Percentiles rank a stretch among this genome's conserved stretches.
Evolutionary conservation across 2,113 vertebrate species (phyloP).

Genomic region (Leucosticte australis): DNA sequence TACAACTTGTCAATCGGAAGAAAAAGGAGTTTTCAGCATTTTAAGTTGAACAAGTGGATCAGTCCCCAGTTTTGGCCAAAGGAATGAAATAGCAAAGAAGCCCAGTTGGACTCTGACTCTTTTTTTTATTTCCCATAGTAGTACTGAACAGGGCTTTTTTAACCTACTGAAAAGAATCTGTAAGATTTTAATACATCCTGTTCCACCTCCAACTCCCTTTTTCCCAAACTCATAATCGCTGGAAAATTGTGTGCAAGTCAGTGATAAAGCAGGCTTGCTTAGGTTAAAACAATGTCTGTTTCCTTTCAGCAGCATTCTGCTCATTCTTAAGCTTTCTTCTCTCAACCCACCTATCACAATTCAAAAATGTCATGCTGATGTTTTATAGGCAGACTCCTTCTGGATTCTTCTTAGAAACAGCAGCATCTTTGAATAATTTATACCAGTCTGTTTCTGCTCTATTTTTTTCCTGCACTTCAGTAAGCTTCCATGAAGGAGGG

Average conservation of each 20-base stretch:
- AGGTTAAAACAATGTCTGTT: background rate
- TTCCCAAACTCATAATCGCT: background rate
- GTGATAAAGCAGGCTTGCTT: slow-evolving; percentile 1
- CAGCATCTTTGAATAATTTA: slow-evolving; percentile 71
- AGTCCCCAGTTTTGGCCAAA: background rate
- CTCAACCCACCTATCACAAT: slow-evolving; percentile 39
- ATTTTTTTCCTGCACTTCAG: slow-evolving; percentile 44
- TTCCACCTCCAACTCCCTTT: background rate
- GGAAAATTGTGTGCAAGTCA: background rate
- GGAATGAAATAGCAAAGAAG: background rate
- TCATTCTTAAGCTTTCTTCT: slow-evolving; percentile 30
- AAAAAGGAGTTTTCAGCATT: background rate
- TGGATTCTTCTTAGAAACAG: slow-evolving; percentile 36
- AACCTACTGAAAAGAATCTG: background rate
- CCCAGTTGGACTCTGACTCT: background rate
- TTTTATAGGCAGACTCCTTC: slow-evolving; percentile 55
- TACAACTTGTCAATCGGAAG: background rate
- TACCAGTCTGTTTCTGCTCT: slow-evolving; percentile 52
- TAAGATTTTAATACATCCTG: slow-evolving; percentile 40
- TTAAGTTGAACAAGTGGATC: background rate
- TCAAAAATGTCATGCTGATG: slow-evolving; percentile 65
- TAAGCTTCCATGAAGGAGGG: background rate
- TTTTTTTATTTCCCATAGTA: background rate
- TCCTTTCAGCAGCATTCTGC: background rate
- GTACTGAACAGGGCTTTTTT: background rate